Evolutionary conservation across 2,113 vertebrate genomes (phyloP), one percentile per base, ranked within the genome.

Genomic region (Butastur rufipennis): DNA sequence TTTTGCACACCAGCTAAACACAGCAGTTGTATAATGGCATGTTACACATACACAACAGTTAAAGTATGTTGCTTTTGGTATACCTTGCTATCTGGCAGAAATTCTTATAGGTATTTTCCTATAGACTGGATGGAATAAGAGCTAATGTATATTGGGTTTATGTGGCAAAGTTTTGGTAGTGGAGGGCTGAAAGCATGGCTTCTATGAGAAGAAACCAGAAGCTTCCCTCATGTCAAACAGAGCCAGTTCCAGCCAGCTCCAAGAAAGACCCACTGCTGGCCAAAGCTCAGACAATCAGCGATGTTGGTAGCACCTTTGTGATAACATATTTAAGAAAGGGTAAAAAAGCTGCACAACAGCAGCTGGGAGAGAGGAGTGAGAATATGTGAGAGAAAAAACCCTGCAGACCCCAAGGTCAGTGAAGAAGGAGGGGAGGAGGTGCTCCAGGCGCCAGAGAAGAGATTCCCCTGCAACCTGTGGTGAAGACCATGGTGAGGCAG

Each of bases 121-220:
- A 10, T 4, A 72, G 34, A 40, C 27, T 43, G 13, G 66, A 71
- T 50, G 27, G 48, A 56, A 67, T 42, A 40, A 55, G 23, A 87
- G 38, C 38, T 50, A 81, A 72, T 0, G 1, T 48, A 40, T 43
- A 53, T 19, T 32, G 19, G 31, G 13, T 55, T 74, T 92, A 65
- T 9, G 3, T 45, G 66, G 17, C 22, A 79, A 78, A 40, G 25
- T 50, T 88, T 45, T 63, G 21, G 31, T 45, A 55, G 43, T 0
- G 0, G 11, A 1, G 5, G 6, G 1, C 10, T 81, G 40, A 62
- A 71, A 15, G 19, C 17, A 18, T 71, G 56, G 8, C 18, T 70
- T 80, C 79, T 40, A 4, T 61, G 7, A 84, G 27, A 61, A 84
- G 66, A 48, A 56, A 68, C 38, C 61, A 90, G 34, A 79, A 83